Evolutionary conservation across 2,797 vertebrate genomes (phyloP).

Genomic region (Gymnopithys bicolor): DNA sequence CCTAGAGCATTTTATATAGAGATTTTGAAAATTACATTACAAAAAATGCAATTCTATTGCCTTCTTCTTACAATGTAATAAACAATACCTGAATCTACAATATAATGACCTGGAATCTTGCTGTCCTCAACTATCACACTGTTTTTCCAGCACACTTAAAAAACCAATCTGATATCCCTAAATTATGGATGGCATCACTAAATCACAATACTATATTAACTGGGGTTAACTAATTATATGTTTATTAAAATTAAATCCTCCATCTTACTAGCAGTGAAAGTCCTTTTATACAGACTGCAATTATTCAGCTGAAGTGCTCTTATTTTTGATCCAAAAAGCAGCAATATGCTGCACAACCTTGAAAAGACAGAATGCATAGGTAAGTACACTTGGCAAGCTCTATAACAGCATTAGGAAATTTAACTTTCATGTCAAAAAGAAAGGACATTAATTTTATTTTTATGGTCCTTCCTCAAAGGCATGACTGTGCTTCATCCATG

Average conservation of each 20-base stretch:
- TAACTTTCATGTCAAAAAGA: slow-evolving; percentile 3
- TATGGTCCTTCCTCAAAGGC: slow-evolving; percentile 1
- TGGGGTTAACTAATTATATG: neutral
- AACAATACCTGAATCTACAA: neutral
- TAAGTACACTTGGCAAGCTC: neutral
- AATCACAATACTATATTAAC: slow-evolving; percentile 9
- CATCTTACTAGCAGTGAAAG: neutral
- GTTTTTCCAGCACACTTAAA: neutral
- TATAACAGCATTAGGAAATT: neutral
- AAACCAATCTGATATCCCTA: neutral
- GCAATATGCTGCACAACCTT: neutral
- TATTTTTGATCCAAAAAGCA: neutral
- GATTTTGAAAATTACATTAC: neutral
- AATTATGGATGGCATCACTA: slow-evolving; percentile 5
- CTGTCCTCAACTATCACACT: neutral
- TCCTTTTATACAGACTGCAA: neutral
- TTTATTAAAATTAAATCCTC: slow-evolving; percentile 25
- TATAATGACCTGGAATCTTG: neutral
- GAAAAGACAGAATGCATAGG: neutral
- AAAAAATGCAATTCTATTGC: neutral
- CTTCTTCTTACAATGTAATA: neutral
- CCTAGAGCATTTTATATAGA: neutral
- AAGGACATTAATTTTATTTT: neutral
- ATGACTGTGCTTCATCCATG: neutral
- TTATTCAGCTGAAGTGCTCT: neutral